Evolutionary conservation across 2,113 vertebrate species (phyloP), one percentile per base, ranked within the genome.

Genomic region (Gnathonemus echidnorhynchus): DNA sequence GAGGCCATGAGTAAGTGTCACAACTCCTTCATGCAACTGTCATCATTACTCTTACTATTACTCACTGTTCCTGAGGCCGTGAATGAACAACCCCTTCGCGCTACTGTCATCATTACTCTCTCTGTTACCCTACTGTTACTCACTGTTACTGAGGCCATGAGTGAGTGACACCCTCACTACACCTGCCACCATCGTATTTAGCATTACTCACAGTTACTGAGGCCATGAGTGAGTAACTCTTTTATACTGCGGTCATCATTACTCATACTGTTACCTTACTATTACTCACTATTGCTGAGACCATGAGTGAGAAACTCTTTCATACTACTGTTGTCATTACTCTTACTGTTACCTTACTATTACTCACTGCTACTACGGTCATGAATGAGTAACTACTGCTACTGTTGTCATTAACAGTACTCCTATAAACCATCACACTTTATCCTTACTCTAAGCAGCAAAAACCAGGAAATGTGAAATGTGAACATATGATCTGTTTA

Each of bases 1-100:
- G 98, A 99, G 94, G 98, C 97, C 15, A 96, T 99, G 96, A 98
- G 98, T 99, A 92, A 98, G 98, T 97, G 21, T 90, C 97, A 98
- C 19, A 94, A 4, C 21, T 27, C 84, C 24, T 21, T 49, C 84
- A 15, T 27, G 7, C 19, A 2, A 48, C 17, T 24, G 24, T 49
- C 24, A 49, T 0, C 19, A 24, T 46, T 48, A 10, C 24, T 49
- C 85, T 86, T 77, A 66, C 24, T 52, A 7, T 27, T 31, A 52
- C 48, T 31, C 9, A 31, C 48, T 27, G 1, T 86, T 86, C 5
- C 84, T 13, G 45, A 85, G 21, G 6, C 83, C 0, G 96, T 98
- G 95, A 96, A 97, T 98, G 92, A 97, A 97, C 96, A 42, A 10
- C 83, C 7, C 83, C 9, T 6, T 3, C 45, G 11, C n/a, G 0